Evolutionary conservation across 2,113 vertebrate genomes (phyloP).

Genomic region (Mormoops blainvillei): DNA sequence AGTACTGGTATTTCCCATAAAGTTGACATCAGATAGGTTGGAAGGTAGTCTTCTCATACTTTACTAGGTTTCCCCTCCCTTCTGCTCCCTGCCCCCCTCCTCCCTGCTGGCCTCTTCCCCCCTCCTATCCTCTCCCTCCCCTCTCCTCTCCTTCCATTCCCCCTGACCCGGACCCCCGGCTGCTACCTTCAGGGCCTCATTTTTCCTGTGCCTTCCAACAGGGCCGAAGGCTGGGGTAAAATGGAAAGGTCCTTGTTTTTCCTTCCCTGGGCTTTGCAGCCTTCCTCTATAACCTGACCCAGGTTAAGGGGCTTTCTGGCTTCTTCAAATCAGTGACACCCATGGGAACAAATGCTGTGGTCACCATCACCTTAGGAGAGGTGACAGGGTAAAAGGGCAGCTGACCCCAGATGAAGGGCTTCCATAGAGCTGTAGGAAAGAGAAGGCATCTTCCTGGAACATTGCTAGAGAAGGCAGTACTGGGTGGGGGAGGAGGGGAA

Average conservation of each 20-base stretch:
- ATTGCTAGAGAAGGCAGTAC: not conserved
- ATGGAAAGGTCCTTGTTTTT: not conserved
- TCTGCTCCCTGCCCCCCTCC: too few relatives aligned
- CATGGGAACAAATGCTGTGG: too few relatives aligned
- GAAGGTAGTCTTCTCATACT: too few relatives aligned
- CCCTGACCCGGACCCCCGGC: too few relatives aligned
- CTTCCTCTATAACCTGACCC: not conserved
- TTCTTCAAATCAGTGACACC: not conserved
- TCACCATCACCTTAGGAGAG: not conserved
- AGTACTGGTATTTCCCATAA: not conserved
- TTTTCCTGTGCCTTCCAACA: not conserved
- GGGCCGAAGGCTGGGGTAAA: not conserved
- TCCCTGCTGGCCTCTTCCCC: not conserved
- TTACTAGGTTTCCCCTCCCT: not conserved
- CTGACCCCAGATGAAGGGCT: not conserved
- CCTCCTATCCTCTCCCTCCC: rapidly evolving
- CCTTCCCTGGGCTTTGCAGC: not conserved
- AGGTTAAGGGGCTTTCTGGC: not conserved
- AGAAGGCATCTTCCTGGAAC: not conserved
- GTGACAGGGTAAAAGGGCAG: not conserved
- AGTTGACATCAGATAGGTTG: not conserved
- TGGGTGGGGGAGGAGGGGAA: not conserved
- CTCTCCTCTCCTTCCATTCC: rapidly evolving
- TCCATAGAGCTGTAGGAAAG: not conserved
- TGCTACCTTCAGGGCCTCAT: not conserved